Percentiles rank a stretch among this genome's conserved stretches.
Evolutionary conservation across 1,140 invertebrate species (phyloP).

Genomic region (Drosophila fuyamai): DNA sequence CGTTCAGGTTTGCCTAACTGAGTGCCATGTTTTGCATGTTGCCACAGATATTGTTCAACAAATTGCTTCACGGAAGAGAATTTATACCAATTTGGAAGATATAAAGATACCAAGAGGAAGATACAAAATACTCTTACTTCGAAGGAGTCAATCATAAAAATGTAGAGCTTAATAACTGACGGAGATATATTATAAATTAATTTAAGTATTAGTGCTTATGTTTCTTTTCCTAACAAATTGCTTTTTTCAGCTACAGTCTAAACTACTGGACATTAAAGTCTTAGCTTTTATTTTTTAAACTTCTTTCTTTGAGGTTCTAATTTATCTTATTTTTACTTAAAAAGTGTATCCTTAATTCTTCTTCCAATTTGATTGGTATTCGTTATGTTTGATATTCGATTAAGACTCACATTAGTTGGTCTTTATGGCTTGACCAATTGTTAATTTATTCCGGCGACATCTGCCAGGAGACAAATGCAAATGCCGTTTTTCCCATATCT

Average conservation of each 20-base stretch:
- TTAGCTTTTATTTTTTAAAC: not conserved
- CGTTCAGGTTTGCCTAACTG: conserved; percentile 39
- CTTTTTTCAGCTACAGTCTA: too few species aligned
- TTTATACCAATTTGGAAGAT: conserved; percentile 21
- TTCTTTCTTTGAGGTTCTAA: not conserved
- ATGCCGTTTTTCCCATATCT: conserved; percentile 22
- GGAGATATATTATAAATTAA: too few species aligned
- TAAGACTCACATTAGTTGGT: conserved; percentile 38
- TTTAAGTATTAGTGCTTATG: too few species aligned
- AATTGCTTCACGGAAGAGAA: conserved; percentile 35
- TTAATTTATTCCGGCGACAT: conserved; percentile 51
- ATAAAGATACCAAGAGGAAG: not conserved
- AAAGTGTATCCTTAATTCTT: not conserved
- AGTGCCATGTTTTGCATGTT: conserved; percentile 52
- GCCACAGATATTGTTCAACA: conserved; percentile 37
- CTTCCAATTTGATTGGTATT: too few species aligned
- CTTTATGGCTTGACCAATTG: conserved; percentile 53
- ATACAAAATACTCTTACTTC: not conserved
- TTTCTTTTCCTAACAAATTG: too few species aligned
- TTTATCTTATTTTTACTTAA: not conserved
- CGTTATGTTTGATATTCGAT: conserved; percentile 23
- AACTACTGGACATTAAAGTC: too few species aligned
- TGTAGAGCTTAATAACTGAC: not conserved
- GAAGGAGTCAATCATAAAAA: not conserved
- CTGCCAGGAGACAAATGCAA: conserved; percentile 48